Evolutionary conservation across 2,797 vertebrate species (phyloP).

Genomic region (Myotis myotis): DNA sequence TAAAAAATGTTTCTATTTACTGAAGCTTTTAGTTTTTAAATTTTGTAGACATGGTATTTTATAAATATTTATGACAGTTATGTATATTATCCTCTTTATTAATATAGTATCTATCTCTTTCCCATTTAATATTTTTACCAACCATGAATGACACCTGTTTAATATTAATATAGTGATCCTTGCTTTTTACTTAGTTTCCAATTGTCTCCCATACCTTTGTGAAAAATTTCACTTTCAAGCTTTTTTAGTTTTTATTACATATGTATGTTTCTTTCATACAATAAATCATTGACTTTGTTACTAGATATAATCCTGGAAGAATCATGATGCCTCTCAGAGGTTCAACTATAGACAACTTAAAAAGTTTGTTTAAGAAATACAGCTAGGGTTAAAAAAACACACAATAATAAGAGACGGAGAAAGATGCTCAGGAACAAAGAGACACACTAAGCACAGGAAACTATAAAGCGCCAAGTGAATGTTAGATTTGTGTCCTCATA

Average conservation of each 20-base stretch:
- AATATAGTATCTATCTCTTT: neutral
- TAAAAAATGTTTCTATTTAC: neutral
- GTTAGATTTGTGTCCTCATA: no score
- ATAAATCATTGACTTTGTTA: neutral
- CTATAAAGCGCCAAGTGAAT: neutral
- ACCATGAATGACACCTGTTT: neutral
- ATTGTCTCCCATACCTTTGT: neutral
- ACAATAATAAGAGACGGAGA: neutral
- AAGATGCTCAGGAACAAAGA: neutral
- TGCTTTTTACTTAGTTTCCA: neutral
- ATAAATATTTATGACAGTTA: neutral
- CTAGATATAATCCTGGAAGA: neutral
- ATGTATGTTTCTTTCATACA: neutral
- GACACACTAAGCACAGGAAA: neutral
- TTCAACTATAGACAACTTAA: neutral
- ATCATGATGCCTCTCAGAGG: neutral
- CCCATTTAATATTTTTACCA: neutral
- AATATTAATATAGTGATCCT: neutral
- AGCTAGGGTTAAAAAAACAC: neutral
- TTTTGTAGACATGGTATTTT: neutral
- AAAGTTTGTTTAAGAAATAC: neutral
- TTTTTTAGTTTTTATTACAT: slow-evolving; percentile 19
- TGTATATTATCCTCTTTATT: neutral
- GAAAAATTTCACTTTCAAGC: neutral
- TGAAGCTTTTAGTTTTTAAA: neutral